Evolutionary conservation across 2,888 invertebrate species (phyloP), one percentile per base, ranked within the genome.

Genomic region (Drosophila phalerata): DNA sequence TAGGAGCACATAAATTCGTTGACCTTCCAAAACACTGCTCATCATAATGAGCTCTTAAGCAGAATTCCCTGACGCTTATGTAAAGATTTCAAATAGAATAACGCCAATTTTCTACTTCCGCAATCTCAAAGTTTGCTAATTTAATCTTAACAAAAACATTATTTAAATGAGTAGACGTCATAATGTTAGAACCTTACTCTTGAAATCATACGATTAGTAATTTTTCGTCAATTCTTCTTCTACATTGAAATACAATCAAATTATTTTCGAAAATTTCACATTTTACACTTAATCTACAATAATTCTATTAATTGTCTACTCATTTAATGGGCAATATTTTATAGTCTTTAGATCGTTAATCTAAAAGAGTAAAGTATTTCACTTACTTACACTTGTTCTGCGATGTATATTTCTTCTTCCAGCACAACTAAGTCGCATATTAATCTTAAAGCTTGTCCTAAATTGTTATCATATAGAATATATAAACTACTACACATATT

Each of bases 381-480:
- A 2, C 19, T 42, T 13, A 4, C 1, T 42, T 42, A 5, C 42
- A 19, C 13, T 22, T 22, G 11, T 6, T 19, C 5, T 10, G 11
- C 11, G 9, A 43, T 37, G 37, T 37, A 1, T 38, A 15, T n/a
- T 43, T 55, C 15, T 42, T 55, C 42, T 5, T 13, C n/a, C 6
- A 55, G 3, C n/a, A 6, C 30, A 30, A 55, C 42, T 55, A 11
- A 43, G 43, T 15, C 43, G 40, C 30, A n/a, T 6, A 22, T n/a
- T 34, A 43, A 43, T 43, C 22, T 10, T 1, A n/a, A 9, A 11
- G 32, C 19, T 13, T 55, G 55, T 32, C 55, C 55, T 42, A 32
- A 55, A 55, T 55, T 55, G 42, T 49, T 34, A 34, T 49, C 49
- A 49, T 19, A 34, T 6, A 30, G 1, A n/a, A n/a, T 42, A 19